A percentile compares a stretch with the other conserved stretches of the same genome.
Evolutionary conservation across 2,888 invertebrate genomes (phyloP).

Genomic region (Muschampia staudingeri): DNA sequence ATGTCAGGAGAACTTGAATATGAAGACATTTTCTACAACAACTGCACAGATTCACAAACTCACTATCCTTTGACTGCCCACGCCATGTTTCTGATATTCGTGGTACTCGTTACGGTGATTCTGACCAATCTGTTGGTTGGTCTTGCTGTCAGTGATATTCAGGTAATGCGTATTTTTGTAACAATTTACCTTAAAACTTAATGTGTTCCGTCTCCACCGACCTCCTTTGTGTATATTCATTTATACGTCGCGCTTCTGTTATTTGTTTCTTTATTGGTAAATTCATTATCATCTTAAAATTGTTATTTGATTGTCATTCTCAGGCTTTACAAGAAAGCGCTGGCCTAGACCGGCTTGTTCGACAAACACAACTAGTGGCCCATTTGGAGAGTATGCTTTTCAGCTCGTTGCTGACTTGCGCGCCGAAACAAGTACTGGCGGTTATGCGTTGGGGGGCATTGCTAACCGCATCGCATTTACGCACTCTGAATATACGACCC

Average conservation of each 20-base stretch:
- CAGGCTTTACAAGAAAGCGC: constrained; percentile 95
- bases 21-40: constrained; percentile 95
- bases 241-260: background rate
- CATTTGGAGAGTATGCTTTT: constrained; percentile 96
- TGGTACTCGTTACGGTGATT: constrained; percentile 95
- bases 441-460: constrained; percentile 94
- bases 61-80: constrained; percentile 94
- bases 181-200: background rate
- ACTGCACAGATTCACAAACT: constrained; percentile 86
- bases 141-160: constrained; percentile 96
- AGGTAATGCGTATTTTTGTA: constrained; percentile 78
- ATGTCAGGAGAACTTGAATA: constrained; percentile 97
- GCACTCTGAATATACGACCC: constrained; percentile 94
- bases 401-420: constrained; percentile 93
- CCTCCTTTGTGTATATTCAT: too few species aligned
- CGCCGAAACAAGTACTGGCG: constrained; percentile 92
- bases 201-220: too few species aligned
- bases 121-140: constrained; percentile 96
- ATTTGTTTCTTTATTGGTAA: background rate
- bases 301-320: constrained; percentile 47
- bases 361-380: constrained; percentile 96
- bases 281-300: background rate
- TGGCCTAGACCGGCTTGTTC: constrained; percentile 94
- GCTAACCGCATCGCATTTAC: constrained; percentile 94
- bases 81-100: constrained; percentile 94